phyloP scores from a whole-genome alignment of 2,888 invertebrate species.

The Nemoura dubitans region DNA sequence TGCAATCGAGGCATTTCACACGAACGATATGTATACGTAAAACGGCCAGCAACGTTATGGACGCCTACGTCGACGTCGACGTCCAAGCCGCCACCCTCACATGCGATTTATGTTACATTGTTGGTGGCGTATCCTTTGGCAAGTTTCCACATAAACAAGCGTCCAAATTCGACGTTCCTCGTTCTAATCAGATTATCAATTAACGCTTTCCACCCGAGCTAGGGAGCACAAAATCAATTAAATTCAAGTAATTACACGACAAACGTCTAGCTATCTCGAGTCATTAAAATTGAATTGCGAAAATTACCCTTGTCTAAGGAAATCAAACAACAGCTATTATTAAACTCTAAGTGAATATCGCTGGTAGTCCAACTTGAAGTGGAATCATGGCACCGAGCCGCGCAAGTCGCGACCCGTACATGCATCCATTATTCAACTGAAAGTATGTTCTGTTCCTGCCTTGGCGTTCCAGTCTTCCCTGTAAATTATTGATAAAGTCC shows the following conservation, averaged over 20 bases:
- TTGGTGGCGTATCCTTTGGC: not conserved
- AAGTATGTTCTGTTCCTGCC: not conserved
- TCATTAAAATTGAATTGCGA: not conserved
- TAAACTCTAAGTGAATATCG: not conserved
- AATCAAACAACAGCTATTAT: not conserved
- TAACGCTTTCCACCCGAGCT: not conserved
- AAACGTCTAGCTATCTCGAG: conserved; percentile 7
- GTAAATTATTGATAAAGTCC: not conserved
- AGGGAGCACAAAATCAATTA: not conserved
- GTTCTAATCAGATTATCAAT: conserved; percentile 12
- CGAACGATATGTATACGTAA: not conserved
- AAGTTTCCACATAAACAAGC: not conserved
- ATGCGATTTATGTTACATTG: not conserved
- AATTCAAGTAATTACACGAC: not conserved
- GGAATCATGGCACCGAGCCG: not conserved
- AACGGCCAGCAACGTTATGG: not conserved
- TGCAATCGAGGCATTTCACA: not conserved
- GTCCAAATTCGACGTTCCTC: not conserved
- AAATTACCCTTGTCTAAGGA: not conserved
- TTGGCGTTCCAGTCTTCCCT: not conserved
- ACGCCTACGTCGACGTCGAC: not conserved
- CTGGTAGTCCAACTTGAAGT: not conserved
- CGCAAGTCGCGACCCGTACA: not conserved
- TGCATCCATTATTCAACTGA: not conserved
- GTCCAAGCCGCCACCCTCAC: not conserved